A percentile compares a stretch with the other conserved stretches of the same genome.
Evolutionary conservation across 2,888 invertebrate species (phyloP).

Genomic region (Andricus quercusramuli): DNA sequence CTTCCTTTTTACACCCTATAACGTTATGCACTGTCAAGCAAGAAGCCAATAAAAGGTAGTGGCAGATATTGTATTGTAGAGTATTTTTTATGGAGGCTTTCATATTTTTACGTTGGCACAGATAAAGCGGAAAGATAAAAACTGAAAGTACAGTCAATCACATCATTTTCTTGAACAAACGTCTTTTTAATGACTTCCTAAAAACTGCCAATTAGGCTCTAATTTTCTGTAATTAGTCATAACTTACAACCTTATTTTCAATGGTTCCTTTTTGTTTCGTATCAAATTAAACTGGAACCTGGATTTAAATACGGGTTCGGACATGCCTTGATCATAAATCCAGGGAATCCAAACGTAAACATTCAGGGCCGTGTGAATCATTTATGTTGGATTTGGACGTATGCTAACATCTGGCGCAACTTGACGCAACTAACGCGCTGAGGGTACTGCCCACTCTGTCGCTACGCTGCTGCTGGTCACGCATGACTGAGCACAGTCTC

Average conservation of each 20-base stretch:
- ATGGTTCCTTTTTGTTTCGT: neutral
- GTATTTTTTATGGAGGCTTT: slow-evolving; percentile 10
- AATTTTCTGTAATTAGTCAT: neutral
- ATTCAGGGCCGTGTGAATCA: too few relatives aligned
- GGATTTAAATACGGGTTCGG: too few relatives aligned
- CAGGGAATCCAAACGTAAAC: too few relatives aligned
- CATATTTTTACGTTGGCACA: neutral
- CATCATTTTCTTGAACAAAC: slow-evolving; percentile 10
- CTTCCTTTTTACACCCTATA: neutral
- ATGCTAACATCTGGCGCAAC: too few relatives aligned
- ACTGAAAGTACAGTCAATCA: neutral
- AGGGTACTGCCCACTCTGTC: too few relatives aligned
- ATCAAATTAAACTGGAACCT: too few relatives aligned
- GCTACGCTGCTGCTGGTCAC: too few relatives aligned
- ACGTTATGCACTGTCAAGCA: slow-evolving; percentile 29
- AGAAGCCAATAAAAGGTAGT: slow-evolving; percentile 12
- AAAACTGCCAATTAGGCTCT: neutral
- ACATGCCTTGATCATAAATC: too few relatives aligned
- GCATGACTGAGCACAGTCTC: too few relatives aligned
- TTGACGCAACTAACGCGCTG: too few relatives aligned
- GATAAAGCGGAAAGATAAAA: slow-evolving; percentile 30
- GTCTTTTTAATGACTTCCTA: slow-evolving; percentile 22
- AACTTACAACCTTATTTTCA: neutral
- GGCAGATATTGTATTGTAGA: neutral
- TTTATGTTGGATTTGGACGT: too few relatives aligned